phyloP scores from a whole-genome alignment of 2,888 invertebrate species.

The Caenorhabditis sp. region DNA sequence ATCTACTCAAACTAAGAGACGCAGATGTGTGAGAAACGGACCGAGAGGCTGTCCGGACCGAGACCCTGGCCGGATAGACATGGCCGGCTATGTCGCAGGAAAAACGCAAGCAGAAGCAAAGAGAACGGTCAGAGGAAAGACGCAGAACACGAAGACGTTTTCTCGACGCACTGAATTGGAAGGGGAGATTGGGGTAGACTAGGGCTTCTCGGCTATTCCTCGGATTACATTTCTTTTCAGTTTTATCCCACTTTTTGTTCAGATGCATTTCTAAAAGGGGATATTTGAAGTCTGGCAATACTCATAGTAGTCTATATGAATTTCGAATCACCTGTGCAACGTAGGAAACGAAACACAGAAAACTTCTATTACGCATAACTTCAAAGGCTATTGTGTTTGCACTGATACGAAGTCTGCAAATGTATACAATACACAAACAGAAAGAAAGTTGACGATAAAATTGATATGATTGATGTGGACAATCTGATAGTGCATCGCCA shows the following conservation, averaged over 20 bases:
- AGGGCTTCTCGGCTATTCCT: background rate
- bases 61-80: background rate
- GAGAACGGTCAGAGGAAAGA: constrained; percentile 1
- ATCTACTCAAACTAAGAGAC: background rate
- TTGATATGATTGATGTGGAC: background rate
- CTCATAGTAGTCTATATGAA: background rate
- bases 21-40: background rate
- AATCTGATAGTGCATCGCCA: background rate
- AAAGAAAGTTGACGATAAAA: background rate
- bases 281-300: too few species aligned
- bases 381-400: background rate
- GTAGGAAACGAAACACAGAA: background rate
- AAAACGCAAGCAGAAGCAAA: background rate
- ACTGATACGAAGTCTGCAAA: background rate
- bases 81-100: background rate
- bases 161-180: background rate
- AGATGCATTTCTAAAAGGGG: too few species aligned
- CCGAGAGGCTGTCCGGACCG: background rate
- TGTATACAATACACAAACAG: background rate
- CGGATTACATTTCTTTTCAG: too few species aligned
- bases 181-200: background rate
- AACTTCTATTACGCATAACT: background rate
- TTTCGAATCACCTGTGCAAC: background rate
- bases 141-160: background rate
- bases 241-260: too few species aligned